Conservation (phyloP, 2,113 vertebrate genomes). For the Malurus elegans region DNA sequence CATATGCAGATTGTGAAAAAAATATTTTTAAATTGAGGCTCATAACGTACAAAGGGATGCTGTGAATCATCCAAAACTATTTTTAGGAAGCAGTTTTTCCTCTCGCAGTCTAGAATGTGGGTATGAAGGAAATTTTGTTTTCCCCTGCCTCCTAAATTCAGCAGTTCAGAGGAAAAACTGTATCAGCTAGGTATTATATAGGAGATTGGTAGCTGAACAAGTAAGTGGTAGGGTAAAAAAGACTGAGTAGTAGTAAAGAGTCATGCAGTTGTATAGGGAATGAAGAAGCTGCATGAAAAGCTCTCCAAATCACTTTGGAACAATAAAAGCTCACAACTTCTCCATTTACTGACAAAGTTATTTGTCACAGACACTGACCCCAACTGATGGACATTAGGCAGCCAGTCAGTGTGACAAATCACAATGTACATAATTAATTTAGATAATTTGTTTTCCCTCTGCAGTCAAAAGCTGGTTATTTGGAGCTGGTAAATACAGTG, state of each 20-base stretch:
- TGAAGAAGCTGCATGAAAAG: neutral
- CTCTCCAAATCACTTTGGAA: neutral
- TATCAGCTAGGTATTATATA: neutral
- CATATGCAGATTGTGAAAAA: neutral
- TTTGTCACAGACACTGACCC: neutral
- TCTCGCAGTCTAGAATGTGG: fast-evolving
- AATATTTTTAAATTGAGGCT: neutral
- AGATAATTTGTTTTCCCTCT: neutral
- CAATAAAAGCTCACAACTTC: neutral
- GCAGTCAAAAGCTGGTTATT: neutral
- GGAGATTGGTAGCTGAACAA: neutral
- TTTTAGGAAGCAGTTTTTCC: neutral
- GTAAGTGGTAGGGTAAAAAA: neutral
- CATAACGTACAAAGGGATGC: fast-evolving
- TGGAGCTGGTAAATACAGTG: neutral
- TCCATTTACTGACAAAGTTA: neutral
- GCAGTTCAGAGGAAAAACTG: neutral
- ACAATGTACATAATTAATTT: neutral
- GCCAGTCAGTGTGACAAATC: neutral
- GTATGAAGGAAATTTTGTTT: neutral
- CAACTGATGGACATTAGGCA: neutral
- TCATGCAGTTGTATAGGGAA: neutral
- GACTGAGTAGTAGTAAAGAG: neutral
- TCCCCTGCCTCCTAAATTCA: neutral
- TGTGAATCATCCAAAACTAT: neutral